These are phyloP conservation scores for Otis tarda DNA, from an alignment of 2,113 vertebrate species.

Conservation along the genomic window DNA sequence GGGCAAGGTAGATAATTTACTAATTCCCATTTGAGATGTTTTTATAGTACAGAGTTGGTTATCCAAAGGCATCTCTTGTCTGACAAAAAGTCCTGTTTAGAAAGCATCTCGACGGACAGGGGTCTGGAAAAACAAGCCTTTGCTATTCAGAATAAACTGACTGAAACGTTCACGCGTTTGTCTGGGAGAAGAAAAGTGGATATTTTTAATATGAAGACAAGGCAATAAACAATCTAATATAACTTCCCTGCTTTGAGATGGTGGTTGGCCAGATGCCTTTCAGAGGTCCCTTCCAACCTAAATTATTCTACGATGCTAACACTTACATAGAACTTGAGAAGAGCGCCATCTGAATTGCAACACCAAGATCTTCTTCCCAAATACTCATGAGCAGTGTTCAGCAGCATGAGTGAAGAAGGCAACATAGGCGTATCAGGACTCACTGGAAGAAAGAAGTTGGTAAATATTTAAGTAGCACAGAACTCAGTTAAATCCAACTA, in stretches of 20 bases:
- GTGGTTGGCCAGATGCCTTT: not conserved
- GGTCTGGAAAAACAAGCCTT: not conserved
- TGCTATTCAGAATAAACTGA: not conserved
- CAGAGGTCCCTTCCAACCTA: not conserved
- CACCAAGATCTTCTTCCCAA: conserved; percentile 93
- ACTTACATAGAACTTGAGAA: conserved; percentile 96
- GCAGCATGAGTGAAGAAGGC: conserved; percentile 93
- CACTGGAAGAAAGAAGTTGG: conserved; percentile 44
- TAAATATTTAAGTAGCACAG: not conserved
- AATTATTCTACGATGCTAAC: not conserved
- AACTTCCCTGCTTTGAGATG: not conserved
- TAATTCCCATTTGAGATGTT: not conserved
- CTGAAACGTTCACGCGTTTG: not conserved
- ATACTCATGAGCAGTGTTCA: conserved; percentile 96
- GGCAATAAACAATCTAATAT: not conserved
- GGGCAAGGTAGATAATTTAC: not conserved
- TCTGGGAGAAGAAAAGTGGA: not conserved
- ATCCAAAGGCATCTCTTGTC: not conserved
- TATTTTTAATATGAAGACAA: not conserved
- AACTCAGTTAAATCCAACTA: not conserved
- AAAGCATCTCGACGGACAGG: not conserved
- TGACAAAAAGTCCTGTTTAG: not conserved
- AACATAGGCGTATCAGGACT: conserved; percentile 84
- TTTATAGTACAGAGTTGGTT: not conserved
- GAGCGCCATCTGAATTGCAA: conserved; percentile 90